Evolutionary conservation across 2,888 invertebrate genomes (phyloP).

Genomic region (Aphidoletes aphidimyza): DNA sequence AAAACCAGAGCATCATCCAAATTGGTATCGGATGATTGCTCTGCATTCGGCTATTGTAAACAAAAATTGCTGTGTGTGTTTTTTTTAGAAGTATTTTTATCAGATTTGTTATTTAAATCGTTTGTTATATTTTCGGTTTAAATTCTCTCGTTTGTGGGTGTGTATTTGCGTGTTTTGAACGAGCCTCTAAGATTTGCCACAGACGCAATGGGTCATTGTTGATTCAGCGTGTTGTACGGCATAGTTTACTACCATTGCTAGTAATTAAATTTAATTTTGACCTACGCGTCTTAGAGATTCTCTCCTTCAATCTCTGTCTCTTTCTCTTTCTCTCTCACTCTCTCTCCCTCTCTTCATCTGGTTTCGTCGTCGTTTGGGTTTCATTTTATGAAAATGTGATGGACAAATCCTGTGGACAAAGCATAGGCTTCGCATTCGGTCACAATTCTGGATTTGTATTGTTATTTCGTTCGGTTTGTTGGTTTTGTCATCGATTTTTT

Average conservation of each 20-base stretch:
- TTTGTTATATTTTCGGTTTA: not conserved
- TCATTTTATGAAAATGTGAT: not conserved
- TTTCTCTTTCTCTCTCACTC: not conserved
- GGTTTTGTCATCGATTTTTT: not conserved
- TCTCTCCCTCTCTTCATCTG: not conserved
- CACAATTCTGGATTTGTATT: not conserved
- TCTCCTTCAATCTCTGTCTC: not conserved
- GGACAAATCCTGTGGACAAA: not conserved
- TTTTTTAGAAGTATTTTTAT: not conserved
- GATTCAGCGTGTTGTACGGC: too few relatives aligned
- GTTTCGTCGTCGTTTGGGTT: not conserved
- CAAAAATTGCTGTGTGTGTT: too few relatives aligned
- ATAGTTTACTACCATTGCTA: too few relatives aligned
- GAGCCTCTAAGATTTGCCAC: too few relatives aligned
- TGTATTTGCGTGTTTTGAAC: too few relatives aligned
- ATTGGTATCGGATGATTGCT: not conserved
- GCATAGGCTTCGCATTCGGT: not conserved
- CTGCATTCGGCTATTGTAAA: conserved; percentile 14
- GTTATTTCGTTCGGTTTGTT: not conserved
- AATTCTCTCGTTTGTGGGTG: too few relatives aligned
- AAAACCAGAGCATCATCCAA: not conserved
- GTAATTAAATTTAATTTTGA: too few relatives aligned
- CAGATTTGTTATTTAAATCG: not conserved
- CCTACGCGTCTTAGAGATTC: not conserved
- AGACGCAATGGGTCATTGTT: too few relatives aligned